Base-by-base conservation (phyloP, 2,888 invertebrate genomes). In the Furcula furcula region DNA sequence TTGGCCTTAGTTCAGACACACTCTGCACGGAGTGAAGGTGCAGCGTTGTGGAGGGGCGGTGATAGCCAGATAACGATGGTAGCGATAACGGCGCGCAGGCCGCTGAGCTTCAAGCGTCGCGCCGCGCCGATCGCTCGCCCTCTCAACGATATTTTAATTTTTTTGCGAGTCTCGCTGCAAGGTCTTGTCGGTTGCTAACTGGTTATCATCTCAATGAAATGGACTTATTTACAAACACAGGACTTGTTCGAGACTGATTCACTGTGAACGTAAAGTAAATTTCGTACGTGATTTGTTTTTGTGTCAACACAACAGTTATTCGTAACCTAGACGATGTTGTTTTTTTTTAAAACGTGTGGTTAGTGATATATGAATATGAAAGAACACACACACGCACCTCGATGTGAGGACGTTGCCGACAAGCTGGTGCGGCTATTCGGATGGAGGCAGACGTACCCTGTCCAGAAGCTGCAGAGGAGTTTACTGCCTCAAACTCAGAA, bases 381-480 rank as follows among this genome's bases (percentile, higher is more conserved):
- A 69, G 92, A 26, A 14, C 26, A 26, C 5, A 26, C 26, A 12
- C 26, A 26, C 7, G 86, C 91, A 54, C 92, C 93, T 42, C 91
- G 93, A 52, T 94, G 94, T 76, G 92, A 93, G 59, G 94, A 94
- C 65, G 91, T 94, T 60, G 93, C 94, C 4, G 94, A 94, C 67
- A 94, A 94, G 82, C 71, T 95, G 47, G 93, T 93, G 56, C 92
- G 94, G 46, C 85, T 94, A 46, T 94, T 95, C 67, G 94, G 94
- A 35, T 94, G 94, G 94, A 86, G 94, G 53, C 94, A 94, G 73
- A 94, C 94, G 5, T 94, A 94, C 67, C 93, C 94, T 43, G 94
- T 95, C 47, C 93, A 94, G 66, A 94, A 94, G 71, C 85, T 94
- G 52, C 94, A 95, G 65, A 91, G 93, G 80, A 76, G 86, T 76